Conservation (phyloP, 2,797 vertebrate species). For the Poecile montanus region DNA sequence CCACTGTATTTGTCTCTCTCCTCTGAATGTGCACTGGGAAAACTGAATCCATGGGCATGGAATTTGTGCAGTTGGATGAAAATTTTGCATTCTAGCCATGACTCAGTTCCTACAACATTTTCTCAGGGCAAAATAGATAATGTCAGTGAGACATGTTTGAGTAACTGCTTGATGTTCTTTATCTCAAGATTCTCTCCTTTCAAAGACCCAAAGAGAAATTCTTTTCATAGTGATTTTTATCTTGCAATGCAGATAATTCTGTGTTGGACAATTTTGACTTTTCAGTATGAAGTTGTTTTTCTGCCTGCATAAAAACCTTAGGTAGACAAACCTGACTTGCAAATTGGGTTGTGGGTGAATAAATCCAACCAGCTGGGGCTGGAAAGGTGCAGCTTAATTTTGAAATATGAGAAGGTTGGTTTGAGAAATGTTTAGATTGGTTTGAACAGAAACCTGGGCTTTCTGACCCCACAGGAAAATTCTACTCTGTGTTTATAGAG, state of each 20-base stretch:
- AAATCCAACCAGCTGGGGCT: neutral
- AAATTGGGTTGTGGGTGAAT: neutral
- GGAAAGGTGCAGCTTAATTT: neutral
- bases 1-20: neutral
- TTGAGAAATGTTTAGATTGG: neutral
- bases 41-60: neutral
- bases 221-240: slow-evolving; percentile 1
- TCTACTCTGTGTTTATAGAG: neutral
- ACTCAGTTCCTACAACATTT: neutral
- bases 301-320: neutral
- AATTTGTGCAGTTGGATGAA: neutral
- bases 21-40: neutral
- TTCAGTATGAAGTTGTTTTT: neutral
- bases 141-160: neutral
- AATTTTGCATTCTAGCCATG: neutral
- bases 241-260: neutral
- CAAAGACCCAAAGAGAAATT: neutral
- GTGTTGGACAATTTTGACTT: neutral
- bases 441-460: neutral
- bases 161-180: slow-evolving; percentile 7
- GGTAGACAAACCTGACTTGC: neutral
- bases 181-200: neutral
- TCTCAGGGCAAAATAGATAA: slow-evolving; percentile 17
- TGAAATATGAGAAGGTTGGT: neutral
- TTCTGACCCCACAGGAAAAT: neutral